Evolutionary conservation across 2,888 invertebrate genomes (phyloP).

Genomic region (Callosobruchus maculatus): DNA sequence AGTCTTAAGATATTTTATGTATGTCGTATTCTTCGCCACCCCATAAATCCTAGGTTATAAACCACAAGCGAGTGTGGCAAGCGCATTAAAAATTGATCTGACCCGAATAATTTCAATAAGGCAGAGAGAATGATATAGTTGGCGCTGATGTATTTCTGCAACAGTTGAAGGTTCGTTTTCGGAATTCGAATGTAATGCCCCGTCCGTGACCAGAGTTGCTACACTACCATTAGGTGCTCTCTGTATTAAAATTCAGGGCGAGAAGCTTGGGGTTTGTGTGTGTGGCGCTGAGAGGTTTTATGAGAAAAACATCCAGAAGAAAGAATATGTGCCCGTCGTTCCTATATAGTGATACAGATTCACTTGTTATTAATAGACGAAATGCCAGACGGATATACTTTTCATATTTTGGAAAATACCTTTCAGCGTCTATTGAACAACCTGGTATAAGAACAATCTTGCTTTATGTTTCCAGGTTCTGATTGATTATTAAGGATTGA

Average conservation of each 20-base stretch:
- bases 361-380: neutral
- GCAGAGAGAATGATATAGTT: conserved; percentile 37
- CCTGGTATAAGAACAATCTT: too few species aligned
- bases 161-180: conserved; percentile 39
- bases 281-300: neutral
- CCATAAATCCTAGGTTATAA: neutral
- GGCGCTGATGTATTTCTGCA: conserved; percentile 41
- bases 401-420: too few species aligned
- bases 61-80: neutral
- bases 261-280: neutral
- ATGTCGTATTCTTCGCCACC: neutral
- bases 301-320: neutral
- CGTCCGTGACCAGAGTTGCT: conserved; percentile 36
- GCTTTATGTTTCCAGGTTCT: too few species aligned
- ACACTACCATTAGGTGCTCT: conserved; percentile 8
- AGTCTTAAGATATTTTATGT: conserved; percentile 1
- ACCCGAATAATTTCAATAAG: conserved; percentile 37
- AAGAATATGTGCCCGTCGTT: neutral
- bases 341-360: neutral
- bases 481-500: too few species aligned
- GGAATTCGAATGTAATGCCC: conserved; percentile 43
- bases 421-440: too few species aligned
- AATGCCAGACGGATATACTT: too few species aligned
- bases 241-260: conserved; percentile 5
- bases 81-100: conserved; percentile 23